A percentile compares a stretch with the other conserved stretches of the same genome.
These are phyloP conservation scores for Conus betulinus DNA, from an alignment of 1,140 invertebrate genomes.

Conservation along the genomic window DNA sequence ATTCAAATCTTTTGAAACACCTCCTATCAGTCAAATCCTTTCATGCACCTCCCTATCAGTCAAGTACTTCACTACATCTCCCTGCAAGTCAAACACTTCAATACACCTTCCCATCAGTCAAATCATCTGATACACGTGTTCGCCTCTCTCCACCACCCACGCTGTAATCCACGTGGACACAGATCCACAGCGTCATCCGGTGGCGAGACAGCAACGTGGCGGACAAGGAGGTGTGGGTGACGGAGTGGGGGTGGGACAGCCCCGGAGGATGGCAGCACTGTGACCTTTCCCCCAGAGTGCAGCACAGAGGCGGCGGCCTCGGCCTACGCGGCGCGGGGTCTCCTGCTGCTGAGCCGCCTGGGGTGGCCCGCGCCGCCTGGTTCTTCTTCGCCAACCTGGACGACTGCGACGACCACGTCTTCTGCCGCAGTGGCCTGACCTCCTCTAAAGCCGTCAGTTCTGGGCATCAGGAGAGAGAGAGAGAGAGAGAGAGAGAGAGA, in stretches of 20 bases:
- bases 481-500: too few species aligned
- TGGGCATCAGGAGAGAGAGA: too few species aligned
- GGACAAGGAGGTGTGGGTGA: conserved; percentile 56
- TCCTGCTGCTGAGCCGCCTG: conserved; percentile 49
- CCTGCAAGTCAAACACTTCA: too few species aligned
- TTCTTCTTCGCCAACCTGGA: conserved; percentile 63
- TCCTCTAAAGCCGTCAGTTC: conserved; percentile 28
- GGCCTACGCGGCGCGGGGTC: conserved; percentile 52
- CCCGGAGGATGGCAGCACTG: conserved; percentile 49
- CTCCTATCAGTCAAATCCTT: too few species aligned
- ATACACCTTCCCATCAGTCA: too few species aligned
- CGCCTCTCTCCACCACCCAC: too few species aligned
- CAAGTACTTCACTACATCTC: too few species aligned
- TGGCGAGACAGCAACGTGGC: conserved; percentile 59
- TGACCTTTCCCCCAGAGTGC: conserved; percentile 51
- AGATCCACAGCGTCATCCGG: conserved; percentile 46
- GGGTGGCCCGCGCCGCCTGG: conserved; percentile 56
- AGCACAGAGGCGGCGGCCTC: conserved; percentile 57
- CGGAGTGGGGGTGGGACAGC: conserved; percentile 65
- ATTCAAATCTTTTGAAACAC: too few species aligned
- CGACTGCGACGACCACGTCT: conserved; percentile 48
- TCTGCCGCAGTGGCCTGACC: conserved; percentile 62
- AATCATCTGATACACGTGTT: too few species aligned
- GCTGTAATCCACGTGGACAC: too few species aligned
- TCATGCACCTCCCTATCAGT: too few species aligned